These are phyloP conservation scores for Axea sp. DNA, from an alignment of 2,888 invertebrate genomes.

Conservation along the genomic window DNA sequence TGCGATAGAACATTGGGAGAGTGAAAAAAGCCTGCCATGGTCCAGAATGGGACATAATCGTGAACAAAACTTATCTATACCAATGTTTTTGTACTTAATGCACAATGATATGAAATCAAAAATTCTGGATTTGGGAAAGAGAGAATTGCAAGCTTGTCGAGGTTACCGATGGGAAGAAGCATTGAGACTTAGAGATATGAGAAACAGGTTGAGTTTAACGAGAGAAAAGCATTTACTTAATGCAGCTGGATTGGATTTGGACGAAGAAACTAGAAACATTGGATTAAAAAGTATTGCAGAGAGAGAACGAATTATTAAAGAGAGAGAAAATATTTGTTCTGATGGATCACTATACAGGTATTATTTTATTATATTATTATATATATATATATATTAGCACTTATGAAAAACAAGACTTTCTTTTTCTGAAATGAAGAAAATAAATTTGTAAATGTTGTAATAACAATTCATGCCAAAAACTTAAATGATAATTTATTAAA, in stretches of 20 bases:
- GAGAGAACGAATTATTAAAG: constrained; percentile 65
- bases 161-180: constrained; percentile 74
- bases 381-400: too few relatives aligned
- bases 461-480: too few relatives aligned
- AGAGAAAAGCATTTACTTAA: constrained; percentile 71
- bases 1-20: constrained; percentile 63
- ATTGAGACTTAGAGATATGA: constrained; percentile 74
- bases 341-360: constrained; percentile 72
- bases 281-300: constrained; percentile 68
- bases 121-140: constrained; percentile 70
- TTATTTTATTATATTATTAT: neutral
- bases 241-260: constrained; percentile 67
- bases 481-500: too few relatives aligned
- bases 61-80: constrained; percentile 67
- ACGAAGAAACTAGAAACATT: constrained; percentile 65
- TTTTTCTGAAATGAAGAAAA: too few relatives aligned
- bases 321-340: constrained; percentile 66
- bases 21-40: constrained; percentile 68
- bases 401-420: too few relatives aligned
- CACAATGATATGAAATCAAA: constrained; percentile 71
- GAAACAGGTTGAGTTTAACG: constrained; percentile 71
- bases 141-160: constrained; percentile 70
- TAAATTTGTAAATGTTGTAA: too few relatives aligned
- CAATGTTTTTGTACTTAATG: constrained; percentile 71
- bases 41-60: constrained; percentile 64